A percentile compares a stretch with the other conserved stretches of the same genome.
Conservation (phyloP, 2,888 invertebrate species). For the Mythimna lalbum region DNA sequence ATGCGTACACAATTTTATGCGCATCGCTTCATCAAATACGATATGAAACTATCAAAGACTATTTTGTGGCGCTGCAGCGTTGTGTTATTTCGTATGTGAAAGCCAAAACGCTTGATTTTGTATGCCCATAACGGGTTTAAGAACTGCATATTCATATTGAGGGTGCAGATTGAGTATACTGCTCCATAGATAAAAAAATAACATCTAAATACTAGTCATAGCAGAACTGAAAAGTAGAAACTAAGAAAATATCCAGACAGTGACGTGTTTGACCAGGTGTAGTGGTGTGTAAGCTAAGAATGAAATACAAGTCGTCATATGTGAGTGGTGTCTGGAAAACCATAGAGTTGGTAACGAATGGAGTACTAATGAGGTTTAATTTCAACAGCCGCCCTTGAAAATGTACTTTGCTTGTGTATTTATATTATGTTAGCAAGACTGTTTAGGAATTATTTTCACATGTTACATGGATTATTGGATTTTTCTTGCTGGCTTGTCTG, state of each 20-base stretch:
- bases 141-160: background rate
- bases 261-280: constrained; percentile 59
- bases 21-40: background rate
- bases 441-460: too few relatives aligned
- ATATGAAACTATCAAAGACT: background rate
- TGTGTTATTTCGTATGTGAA: background rate
- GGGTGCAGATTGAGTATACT: constrained; percentile 19
- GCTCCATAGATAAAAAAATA: constrained; percentile 8
- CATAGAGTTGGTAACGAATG: constrained; percentile 21
- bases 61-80: background rate
- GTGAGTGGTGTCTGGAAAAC: constrained; percentile 52
- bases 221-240: constrained; percentile 44
- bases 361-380: background rate
- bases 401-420: background rate
- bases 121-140: background rate
- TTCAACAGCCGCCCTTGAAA: background rate
- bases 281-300: constrained; percentile 65
- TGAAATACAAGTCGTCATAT: constrained; percentile 55
- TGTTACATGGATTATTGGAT: too few relatives aligned
- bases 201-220: constrained; percentile 38
- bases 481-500: background rate
- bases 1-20: constrained; percentile 10
- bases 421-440: background rate
- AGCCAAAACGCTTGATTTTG: background rate
- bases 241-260: constrained; percentile 45